These are phyloP conservation scores for Paramormyrops kingsleyae DNA, from an alignment of 2,113 vertebrate genomes.

Conservation along the genomic window DNA sequence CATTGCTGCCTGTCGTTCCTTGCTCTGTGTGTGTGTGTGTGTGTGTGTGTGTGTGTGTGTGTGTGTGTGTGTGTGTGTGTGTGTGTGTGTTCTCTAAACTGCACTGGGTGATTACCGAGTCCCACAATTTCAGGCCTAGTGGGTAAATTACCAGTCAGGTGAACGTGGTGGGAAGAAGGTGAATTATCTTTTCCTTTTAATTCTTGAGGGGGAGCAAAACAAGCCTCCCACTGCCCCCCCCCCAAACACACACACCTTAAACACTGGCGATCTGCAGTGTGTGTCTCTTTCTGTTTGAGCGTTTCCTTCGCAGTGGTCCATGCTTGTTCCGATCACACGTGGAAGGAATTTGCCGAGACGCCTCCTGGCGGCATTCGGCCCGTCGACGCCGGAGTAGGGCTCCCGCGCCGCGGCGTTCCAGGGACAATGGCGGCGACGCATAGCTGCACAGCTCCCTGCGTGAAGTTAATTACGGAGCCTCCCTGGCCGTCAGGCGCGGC, in stretches of 20 bases:
- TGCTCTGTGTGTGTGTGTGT: background rate
- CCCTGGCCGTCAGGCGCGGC: constrained; percentile 25
- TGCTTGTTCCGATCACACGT: background rate
- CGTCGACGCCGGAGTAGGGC: constrained; percentile 33
- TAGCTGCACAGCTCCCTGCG: constrained; percentile 39
- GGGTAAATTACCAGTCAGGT: background rate
- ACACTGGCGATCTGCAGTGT: background rate
- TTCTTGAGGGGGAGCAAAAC: background rate
- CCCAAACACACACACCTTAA: background rate
- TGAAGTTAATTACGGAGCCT: constrained; percentile 33
- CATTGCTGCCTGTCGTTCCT: background rate
- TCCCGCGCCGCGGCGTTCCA: constrained; percentile 14
- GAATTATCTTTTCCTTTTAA: background rate
- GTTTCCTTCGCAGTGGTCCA: background rate
- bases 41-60: background rate
- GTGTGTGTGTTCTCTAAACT: background rate
- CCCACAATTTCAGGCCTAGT: background rate
- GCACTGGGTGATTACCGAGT: background rate
- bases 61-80: too few relatives aligned
- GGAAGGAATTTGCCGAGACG: background rate
- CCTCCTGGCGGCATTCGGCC: background rate
- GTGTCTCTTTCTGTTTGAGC: background rate
- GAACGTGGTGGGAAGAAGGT: background rate
- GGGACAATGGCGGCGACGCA: constrained; percentile 39
- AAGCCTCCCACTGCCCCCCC: background rate